phyloP scores from a whole-genome alignment of 2,113 vertebrate species.

The Saguinus imperator region DNA sequence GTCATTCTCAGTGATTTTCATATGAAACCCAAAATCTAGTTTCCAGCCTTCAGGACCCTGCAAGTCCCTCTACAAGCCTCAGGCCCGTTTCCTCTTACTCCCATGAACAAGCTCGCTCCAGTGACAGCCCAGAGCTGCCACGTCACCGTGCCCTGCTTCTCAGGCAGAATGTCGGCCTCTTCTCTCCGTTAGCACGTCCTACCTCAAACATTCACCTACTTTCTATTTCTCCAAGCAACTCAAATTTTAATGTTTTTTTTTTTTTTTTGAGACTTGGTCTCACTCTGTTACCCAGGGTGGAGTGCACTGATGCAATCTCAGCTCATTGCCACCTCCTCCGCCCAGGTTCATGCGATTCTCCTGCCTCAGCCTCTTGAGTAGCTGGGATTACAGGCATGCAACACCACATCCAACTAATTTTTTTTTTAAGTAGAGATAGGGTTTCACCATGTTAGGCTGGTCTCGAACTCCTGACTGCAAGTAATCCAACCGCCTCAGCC shows the following conservation, averaged over 20 bases:
- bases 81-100: neutral
- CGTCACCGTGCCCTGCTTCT: fast-evolving
- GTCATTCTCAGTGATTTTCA: neutral
- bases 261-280: no score
- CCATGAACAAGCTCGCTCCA: neutral
- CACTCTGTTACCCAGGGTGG: no score
- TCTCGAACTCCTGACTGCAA: no score
- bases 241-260: neutral
- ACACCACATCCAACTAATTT: no score
- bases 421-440: no score
- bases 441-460: no score
- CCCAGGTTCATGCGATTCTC: no score
- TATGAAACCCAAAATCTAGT: neutral
- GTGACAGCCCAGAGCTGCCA: fast-evolving
- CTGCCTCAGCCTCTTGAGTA: no score
- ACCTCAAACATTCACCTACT: neutral
- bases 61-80: neutral
- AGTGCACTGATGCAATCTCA: no score
- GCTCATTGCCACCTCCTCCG: no score
- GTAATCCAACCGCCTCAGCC: no score
- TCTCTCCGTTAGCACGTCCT: neutral
- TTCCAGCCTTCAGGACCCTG: neutral
- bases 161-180: fast-evolving
- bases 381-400: no score
- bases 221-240: neutral